These are phyloP conservation scores for Psix sp. DNA, from an alignment of 1,140 invertebrate genomes.

Conservation along the genomic window DNA sequence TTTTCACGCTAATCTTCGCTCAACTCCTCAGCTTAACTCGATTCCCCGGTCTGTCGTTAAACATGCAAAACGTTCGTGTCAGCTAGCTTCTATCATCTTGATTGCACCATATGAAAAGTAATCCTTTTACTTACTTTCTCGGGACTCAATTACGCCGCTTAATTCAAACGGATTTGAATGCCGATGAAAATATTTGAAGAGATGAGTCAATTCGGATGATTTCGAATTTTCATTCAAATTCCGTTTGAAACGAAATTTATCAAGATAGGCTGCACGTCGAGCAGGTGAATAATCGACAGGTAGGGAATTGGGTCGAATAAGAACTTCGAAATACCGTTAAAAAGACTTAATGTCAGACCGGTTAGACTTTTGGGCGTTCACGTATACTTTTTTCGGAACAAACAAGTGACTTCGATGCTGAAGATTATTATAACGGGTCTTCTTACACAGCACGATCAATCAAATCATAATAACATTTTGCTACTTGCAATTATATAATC, in stretches of 20 bases:
- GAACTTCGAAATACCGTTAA: constrained; percentile 47
- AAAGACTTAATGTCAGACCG: constrained; percentile 27
- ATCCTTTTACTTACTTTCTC: constrained; percentile 38
- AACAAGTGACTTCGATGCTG: not conserved
- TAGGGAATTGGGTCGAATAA: constrained; percentile 39
- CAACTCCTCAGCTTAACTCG: constrained; percentile 32
- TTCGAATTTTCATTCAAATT: too few relatives aligned
- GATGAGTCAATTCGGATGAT: too few relatives aligned
- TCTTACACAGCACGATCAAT: constrained; percentile 21
- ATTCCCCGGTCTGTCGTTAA: constrained; percentile 41
- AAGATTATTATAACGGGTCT: constrained; percentile 37
- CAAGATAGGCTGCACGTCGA: not conserved
- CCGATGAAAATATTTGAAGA: not conserved
- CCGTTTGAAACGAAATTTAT: too few relatives aligned
- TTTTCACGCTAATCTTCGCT: constrained; percentile 8
- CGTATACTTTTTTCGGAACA: constrained; percentile 24
- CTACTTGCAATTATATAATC: constrained; percentile 26
- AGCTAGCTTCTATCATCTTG: constrained; percentile 28
- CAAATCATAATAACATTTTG: constrained; percentile 28
- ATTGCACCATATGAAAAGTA: constrained; percentile 29
- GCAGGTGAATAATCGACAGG: constrained; percentile 27
- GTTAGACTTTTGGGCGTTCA: constrained; percentile 46
- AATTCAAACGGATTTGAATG: constrained; percentile 22
- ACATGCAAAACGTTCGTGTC: constrained; percentile 38
- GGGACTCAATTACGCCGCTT: constrained; percentile 15